Conservation (phyloP, 2,888 invertebrate species). For the Eumacrocentrus americanus region DNA sequence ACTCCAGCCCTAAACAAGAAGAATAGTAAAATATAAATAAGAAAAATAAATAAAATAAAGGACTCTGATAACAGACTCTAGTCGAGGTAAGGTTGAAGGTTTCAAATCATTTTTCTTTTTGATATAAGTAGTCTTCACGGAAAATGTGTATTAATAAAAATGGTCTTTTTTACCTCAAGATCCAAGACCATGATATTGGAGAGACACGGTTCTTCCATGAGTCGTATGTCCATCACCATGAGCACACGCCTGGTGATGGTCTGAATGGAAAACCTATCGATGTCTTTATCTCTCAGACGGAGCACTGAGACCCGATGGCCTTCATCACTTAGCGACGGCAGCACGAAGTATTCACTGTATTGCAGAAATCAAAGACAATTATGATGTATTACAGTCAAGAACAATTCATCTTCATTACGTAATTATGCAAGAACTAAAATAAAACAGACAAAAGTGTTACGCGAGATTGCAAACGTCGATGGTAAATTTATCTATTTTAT, state of each 20-base stretch:
- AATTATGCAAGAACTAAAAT: neutral
- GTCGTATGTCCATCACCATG: slow-evolving; percentile 56
- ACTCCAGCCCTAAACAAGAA: slow-evolving; percentile 47
- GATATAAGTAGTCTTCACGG: no score
- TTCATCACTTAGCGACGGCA: slow-evolving; percentile 56
- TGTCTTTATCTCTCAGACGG: slow-evolving; percentile 45
- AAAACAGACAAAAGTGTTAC: neutral
- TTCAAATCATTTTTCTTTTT: no score
- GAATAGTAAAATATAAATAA: neutral
- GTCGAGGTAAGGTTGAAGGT: no score
- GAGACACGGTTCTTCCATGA: slow-evolving; percentile 54
- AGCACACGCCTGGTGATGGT: slow-evolving; percentile 52
- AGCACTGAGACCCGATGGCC: slow-evolving; percentile 57
- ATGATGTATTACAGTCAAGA: neutral
- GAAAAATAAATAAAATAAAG: neutral
- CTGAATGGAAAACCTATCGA: slow-evolving; percentile 54
- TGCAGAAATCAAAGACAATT: slow-evolving; percentile 11
- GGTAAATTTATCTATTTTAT: neutral
- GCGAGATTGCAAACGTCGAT: neutral
- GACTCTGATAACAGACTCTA: no score
- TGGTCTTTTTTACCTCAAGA: slow-evolving; percentile 48
- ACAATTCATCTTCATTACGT: neutral
- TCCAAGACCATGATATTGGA: slow-evolving; percentile 57
- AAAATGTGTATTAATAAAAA: neutral
- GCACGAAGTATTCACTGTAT: slow-evolving; percentile 52